Evolutionary conservation across 2,888 invertebrate genomes (phyloP).

Genomic region (Hypomecis atomaria): DNA sequence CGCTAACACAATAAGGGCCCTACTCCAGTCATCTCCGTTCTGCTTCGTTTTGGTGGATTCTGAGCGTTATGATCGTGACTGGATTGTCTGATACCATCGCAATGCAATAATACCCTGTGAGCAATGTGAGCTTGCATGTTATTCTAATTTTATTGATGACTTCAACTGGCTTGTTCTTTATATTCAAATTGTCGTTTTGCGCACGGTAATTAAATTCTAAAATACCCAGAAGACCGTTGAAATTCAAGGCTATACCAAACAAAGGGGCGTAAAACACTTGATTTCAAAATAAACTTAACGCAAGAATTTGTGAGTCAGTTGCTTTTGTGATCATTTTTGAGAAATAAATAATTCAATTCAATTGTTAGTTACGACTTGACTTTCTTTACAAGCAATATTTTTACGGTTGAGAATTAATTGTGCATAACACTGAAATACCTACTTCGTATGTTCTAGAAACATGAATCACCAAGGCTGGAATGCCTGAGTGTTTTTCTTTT

Average conservation of each 20-base stretch:
- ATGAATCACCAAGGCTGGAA: too few relatives aligned
- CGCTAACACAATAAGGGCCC: too few relatives aligned
- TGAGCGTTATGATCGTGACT: conserved; percentile 42
- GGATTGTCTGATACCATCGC: conserved; percentile 35
- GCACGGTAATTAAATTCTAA: neutral
- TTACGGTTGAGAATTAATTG: too few relatives aligned
- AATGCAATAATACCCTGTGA: conserved; percentile 27
- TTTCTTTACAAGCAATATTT: too few relatives aligned
- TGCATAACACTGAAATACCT: too few relatives aligned
- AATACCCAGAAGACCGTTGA: neutral
- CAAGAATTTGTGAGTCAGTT: too few relatives aligned
- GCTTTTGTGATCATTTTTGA: neutral
- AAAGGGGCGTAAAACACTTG: neutral
- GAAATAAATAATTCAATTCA: too few relatives aligned
- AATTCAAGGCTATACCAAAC: neutral
- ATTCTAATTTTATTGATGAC: conserved; percentile 35
- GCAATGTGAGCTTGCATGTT: conserved; percentile 18
- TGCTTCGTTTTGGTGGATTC: too few relatives aligned
- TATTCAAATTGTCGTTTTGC: conserved; percentile 3
- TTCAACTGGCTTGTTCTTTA: conserved; percentile 11
- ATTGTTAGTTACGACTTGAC: too few relatives aligned
- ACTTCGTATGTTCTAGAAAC: too few relatives aligned
- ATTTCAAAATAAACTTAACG: neutral
- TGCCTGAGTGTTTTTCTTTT: too few relatives aligned
- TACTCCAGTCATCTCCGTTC: too few relatives aligned